phyloP scores from a whole-genome alignment of 2,113 vertebrate species.

The Gyps fulvus region DNA sequence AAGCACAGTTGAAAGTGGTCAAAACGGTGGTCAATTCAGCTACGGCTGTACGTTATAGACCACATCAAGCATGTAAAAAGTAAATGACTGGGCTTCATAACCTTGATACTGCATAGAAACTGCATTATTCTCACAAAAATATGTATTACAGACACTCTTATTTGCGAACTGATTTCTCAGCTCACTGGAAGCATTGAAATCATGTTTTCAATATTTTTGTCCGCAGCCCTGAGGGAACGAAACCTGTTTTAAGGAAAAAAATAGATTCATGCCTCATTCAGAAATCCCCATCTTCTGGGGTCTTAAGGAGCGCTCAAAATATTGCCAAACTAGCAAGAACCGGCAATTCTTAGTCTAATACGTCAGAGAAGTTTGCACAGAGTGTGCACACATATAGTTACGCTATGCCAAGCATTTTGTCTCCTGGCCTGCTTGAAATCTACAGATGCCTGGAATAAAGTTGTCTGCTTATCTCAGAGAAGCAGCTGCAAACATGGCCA shows the following conservation, averaged over 20 bases:
- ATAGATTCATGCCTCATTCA: not conserved
- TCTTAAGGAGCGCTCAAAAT: not conserved
- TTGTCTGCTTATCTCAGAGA: not conserved
- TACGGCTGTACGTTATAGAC: not conserved
- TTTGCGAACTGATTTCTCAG: not conserved
- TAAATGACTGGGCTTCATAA: not conserved
- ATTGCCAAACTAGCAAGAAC: not conserved
- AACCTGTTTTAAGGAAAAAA: not conserved
- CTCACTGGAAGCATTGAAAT: not conserved
- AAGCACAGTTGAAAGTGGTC: not conserved
- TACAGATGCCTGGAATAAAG: not conserved
- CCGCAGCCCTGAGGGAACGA: not conserved
- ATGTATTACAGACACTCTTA: not conserved
- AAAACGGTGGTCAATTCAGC: not conserved
- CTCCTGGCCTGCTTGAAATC: not conserved
- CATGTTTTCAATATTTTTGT: not conserved
- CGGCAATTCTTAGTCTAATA: not conserved
- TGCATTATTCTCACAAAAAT: not conserved
- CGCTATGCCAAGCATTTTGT: not conserved
- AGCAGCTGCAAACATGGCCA: not conserved
- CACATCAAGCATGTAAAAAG: not conserved
- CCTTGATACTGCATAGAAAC: not conserved
- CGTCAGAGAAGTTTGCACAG: not conserved
- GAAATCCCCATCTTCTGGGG: not conserved
- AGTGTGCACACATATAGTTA: not conserved